A percentile compares a stretch with the other conserved stretches of the same genome.
Conservation (phyloP, 64 coral and sea anemone species). For the Montipora foliosa region DNA sequence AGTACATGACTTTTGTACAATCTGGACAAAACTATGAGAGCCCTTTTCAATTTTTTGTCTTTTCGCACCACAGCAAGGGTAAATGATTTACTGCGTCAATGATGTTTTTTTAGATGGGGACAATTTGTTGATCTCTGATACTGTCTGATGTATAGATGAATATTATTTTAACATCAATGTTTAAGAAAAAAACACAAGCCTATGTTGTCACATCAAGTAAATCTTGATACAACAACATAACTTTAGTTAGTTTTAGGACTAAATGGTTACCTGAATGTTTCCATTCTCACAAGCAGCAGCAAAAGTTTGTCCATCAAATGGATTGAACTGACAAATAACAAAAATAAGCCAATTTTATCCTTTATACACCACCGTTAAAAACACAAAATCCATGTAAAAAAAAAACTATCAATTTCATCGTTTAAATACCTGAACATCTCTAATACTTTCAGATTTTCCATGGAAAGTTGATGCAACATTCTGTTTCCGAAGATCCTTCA, state of each 20-base stretch:
- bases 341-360: not conserved
- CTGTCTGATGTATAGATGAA: too few relatives aligned
- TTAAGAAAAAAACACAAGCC: not conserved
- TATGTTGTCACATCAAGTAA: too few relatives aligned
- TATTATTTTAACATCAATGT: too few relatives aligned
- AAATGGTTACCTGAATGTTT: conserved; percentile 71
- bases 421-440: conserved; percentile 91
- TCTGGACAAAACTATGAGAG: too few relatives aligned
- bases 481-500: conserved; percentile 84
- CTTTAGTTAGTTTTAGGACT: not conserved
- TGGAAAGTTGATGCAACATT: conserved; percentile 67
- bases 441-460: conserved; percentile 90
- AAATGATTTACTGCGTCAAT: too few relatives aligned
- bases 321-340: conserved; percentile 62
- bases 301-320: conserved; percentile 76
- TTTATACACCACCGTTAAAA: not conserved
- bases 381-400: not conserved
- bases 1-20: too few relatives aligned
- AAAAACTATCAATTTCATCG: not conserved
- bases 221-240: too few relatives aligned
- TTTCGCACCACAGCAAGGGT: too few relatives aligned
- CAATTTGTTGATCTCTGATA: too few relatives aligned
- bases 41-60: too few relatives aligned
- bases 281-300: conserved; percentile 80
- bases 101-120: too few relatives aligned